Evolutionary conservation across 1,140 invertebrate species (phyloP).

Genomic region (Mya arenaria): DNA sequence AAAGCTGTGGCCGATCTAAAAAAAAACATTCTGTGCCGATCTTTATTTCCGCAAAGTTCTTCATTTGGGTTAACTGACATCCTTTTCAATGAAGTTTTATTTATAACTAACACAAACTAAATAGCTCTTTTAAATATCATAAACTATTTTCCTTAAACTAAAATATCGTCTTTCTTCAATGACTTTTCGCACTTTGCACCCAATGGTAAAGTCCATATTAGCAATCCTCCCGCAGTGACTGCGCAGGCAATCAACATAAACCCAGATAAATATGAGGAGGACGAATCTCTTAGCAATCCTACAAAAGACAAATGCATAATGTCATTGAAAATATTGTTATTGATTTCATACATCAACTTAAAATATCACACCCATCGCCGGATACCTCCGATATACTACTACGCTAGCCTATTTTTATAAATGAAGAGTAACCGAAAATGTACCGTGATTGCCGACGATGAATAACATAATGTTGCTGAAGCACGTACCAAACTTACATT

Average conservation of each 20-base stretch:
- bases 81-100: too few species aligned
- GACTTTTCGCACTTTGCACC: conserved; percentile 35
- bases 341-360: neutral
- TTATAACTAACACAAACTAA: too few species aligned
- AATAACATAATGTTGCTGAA: neutral
- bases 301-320: neutral
- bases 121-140: too few species aligned
- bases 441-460: neutral
- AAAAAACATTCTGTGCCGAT: too few species aligned
- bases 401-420: neutral
- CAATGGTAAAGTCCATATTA: neutral
- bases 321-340: neutral
- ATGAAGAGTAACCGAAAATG: neutral
- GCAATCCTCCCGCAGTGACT: neutral
- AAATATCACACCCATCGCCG: neutral
- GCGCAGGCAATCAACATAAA: conserved; percentile 7
- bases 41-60: too few species aligned
- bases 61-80: too few species aligned
- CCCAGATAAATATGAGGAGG: neutral
- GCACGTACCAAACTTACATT: neutral
- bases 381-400: neutral
- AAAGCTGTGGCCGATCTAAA: too few species aligned
- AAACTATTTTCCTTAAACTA: too few species aligned
- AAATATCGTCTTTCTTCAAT: too few species aligned
- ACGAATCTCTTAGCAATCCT: conserved; percentile 13